Conservation (phyloP, 2,113 vertebrate species). For the Plotosus lineatus region DNA sequence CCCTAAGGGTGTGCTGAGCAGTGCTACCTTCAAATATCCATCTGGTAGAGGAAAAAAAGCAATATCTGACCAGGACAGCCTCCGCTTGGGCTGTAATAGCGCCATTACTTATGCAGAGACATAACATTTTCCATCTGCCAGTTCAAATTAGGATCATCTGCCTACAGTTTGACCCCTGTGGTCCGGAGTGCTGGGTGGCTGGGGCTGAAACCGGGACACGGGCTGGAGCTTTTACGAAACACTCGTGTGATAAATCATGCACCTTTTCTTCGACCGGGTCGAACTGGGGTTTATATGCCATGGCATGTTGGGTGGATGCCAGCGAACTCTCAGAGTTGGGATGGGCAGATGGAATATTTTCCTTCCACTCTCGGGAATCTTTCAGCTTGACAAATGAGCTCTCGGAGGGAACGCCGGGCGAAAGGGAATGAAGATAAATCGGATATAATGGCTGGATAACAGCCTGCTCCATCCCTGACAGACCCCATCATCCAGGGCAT, state of each 20-base stretch:
- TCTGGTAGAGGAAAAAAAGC: neutral
- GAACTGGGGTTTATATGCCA: conserved; percentile 60
- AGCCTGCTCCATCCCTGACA: conserved; percentile 72
- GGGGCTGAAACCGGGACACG: conserved; percentile 41
- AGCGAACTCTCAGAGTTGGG: conserved; percentile 61
- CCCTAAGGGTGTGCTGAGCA: conserved; percentile 11
- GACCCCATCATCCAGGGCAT: conserved; percentile 69
- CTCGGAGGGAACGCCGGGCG: conserved; percentile 65
- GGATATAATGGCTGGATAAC: conserved; percentile 72
- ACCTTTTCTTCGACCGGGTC: conserved; percentile 54
- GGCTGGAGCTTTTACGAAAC: conserved; percentile 24
- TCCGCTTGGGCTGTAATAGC: conserved; percentile 34
- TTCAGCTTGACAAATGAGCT: conserved; percentile 78
- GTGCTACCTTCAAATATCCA: conserved; percentile 37
- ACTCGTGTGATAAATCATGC: conserved; percentile 66
- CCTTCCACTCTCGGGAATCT: conserved; percentile 40
- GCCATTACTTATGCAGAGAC: conserved; percentile 44
- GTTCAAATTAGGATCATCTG: conserved; percentile 38
- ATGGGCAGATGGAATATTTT: conserved; percentile 68
- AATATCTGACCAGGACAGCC: conserved; percentile 33
- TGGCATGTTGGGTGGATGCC: conserved; percentile 69
- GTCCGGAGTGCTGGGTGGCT: conserved; percentile 43
- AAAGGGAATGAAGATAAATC: conserved; percentile 75
- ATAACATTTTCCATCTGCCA: conserved; percentile 38
- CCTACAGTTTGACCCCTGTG: conserved; percentile 31